Evolutionary conservation across 2,888 invertebrate species (phyloP).

Genomic region (Cabera pusaria): DNA sequence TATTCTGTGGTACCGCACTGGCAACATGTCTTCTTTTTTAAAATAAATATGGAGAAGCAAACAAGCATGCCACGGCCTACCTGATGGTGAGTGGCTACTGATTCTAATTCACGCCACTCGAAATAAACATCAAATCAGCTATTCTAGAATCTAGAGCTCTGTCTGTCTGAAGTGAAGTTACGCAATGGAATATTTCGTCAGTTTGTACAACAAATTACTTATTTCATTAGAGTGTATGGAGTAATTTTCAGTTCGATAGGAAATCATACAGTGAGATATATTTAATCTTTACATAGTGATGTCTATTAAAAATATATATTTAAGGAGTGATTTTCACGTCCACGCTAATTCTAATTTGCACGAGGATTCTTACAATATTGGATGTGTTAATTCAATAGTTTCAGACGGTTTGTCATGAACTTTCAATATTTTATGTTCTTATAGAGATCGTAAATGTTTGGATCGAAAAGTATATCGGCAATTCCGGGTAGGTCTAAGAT

Average conservation of each 20-base stretch:
- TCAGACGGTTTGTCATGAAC: slow-evolving; percentile 14
- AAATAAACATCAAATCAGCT: too few relatives aligned
- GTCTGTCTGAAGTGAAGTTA: slow-evolving; percentile 5
- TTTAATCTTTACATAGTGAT: slow-evolving; percentile 2
- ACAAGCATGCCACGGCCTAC: too few relatives aligned
- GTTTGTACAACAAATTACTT: slow-evolving; percentile 14
- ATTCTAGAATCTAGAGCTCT: too few relatives aligned
- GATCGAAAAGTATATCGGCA: too few relatives aligned
- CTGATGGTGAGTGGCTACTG: too few relatives aligned
- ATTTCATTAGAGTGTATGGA: slow-evolving; percentile 18
- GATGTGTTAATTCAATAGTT: slow-evolving; percentile 35
- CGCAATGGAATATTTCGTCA: slow-evolving; percentile 16
- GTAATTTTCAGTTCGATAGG: slow-evolving; percentile 13
- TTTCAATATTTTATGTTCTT: too few relatives aligned
- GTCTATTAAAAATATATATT: slow-evolving; percentile 36
- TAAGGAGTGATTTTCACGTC: slow-evolving; percentile 41
- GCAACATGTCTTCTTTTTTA: too few relatives aligned
- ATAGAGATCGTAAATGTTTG: too few relatives aligned
- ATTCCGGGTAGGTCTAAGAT: too few relatives aligned
- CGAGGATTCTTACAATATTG: slow-evolving; percentile 33
- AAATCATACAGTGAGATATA: slow-evolving; percentile 1
- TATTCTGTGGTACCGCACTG: too few relatives aligned
- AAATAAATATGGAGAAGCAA: too few relatives aligned
- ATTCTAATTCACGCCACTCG: too few relatives aligned
- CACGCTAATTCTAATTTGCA: slow-evolving; percentile 40